Evolutionary conservation across 1,140 invertebrate genomes (phyloP).

Genomic region (Sitobion miscanthi): DNA sequence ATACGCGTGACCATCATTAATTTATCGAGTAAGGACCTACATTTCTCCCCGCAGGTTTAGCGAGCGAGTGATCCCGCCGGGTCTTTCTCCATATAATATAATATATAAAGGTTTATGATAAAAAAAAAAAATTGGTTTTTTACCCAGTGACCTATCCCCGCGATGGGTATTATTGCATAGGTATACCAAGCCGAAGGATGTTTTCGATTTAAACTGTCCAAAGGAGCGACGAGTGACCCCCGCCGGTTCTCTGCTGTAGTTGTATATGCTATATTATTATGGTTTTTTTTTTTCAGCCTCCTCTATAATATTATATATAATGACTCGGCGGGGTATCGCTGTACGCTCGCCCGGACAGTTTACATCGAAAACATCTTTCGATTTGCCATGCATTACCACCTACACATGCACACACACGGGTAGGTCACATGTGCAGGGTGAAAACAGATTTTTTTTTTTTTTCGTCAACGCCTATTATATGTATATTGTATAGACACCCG

Average conservation of each 20-base stretch:
- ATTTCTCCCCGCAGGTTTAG: too few relatives aligned
- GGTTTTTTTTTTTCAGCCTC: not conserved
- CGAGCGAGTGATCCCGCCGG: not conserved
- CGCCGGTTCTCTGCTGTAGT: not conserved
- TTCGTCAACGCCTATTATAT: not conserved
- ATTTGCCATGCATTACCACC: not conserved
- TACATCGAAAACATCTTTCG: conserved; percentile 1
- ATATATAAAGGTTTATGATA: not conserved
- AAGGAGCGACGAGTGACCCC: not conserved
- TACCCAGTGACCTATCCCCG: not conserved
- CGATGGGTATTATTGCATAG: not conserved
- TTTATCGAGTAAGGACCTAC: not conserved
- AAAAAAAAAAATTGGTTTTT: not conserved
- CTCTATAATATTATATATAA: not conserved
- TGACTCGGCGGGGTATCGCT: not conserved
- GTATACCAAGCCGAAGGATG: not conserved
- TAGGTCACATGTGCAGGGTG: not conserved
- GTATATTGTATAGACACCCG: not conserved
- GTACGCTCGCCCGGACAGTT: not conserved
- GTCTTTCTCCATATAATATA: not conserved
- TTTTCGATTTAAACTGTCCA: not conserved
- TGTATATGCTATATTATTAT: too few relatives aligned
- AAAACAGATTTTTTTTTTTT: not conserved
- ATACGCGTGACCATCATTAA: not conserved
- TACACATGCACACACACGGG: not conserved